phyloP scores from a whole-genome alignment of 2,113 vertebrate species.

The Anguilla rostrata region DNA sequence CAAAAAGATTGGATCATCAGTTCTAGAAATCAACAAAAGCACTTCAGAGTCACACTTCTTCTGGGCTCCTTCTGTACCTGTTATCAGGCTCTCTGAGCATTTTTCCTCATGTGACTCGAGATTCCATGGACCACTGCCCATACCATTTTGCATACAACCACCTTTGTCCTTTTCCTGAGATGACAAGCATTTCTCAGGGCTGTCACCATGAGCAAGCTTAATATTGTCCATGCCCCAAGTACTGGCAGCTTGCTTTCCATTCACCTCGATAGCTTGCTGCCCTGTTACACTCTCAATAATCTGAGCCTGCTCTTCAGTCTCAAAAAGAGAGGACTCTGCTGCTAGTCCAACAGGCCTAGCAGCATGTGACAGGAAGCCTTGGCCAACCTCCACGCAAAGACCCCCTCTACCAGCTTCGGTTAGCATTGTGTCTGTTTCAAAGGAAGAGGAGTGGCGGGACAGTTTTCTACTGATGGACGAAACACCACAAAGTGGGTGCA shows the following conservation, averaged over 20 bases:
- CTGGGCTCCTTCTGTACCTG: constrained; percentile 28
- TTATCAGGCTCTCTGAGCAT: constrained; percentile 25
- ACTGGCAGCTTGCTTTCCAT: constrained; percentile 39
- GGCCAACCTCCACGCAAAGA: constrained; percentile 47
- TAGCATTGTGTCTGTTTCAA: constrained; percentile 47
- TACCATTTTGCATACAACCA: constrained; percentile 47
- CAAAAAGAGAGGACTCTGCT: constrained; percentile 48
- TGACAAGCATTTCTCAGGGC: constrained; percentile 30
- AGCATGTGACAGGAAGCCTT: constrained; percentile 52
- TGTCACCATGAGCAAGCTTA: constrained; percentile 20
- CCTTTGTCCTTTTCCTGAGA: constrained; percentile 20
- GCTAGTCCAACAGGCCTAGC: constrained; percentile 53
- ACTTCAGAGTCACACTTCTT: constrained; percentile 43
- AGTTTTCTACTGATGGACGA: constrained; percentile 58
- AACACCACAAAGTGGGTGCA: constrained; percentile 51
- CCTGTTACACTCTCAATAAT: constrained; percentile 40
- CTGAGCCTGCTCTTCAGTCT: constrained; percentile 49
- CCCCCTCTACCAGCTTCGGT: constrained; percentile 39
- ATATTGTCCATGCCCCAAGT: constrained; percentile 32
- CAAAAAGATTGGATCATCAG: constrained; percentile 37
- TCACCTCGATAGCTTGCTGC: constrained; percentile 44
- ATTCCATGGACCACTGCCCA: constrained; percentile 28
- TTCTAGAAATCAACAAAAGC: constrained; percentile 52
- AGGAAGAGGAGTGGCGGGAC: constrained; percentile 51
- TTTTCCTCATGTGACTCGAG: constrained; percentile 37